Conservation (phyloP, 2,113 vertebrate genomes). For the Cyphomyrus discorhynchus region DNA sequence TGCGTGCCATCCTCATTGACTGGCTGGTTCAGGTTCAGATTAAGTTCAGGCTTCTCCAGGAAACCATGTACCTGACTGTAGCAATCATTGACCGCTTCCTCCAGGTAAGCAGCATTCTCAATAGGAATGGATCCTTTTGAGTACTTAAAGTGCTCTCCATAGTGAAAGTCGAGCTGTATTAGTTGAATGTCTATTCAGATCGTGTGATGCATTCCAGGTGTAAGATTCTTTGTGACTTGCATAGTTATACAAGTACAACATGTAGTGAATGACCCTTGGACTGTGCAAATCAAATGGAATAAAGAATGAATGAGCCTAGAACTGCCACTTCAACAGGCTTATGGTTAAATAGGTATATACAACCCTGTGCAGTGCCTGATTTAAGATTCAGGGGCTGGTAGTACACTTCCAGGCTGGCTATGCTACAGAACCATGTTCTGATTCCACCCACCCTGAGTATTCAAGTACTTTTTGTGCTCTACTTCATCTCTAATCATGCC, state of each 20-base stretch:
- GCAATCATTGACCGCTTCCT: conserved; percentile 75
- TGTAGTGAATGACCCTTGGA: too few species aligned
- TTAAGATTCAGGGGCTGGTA: background rate
- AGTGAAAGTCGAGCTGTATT: background rate
- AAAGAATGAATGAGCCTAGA: too few species aligned
- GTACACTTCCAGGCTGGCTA: background rate
- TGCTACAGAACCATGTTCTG: too few species aligned
- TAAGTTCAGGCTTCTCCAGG: conserved; percentile 71
- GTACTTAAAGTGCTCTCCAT: background rate
- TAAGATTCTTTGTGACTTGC: too few species aligned
- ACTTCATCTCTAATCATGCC: background rate
- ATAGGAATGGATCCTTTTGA: background rate
- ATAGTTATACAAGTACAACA: too few species aligned
- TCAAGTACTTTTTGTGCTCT: too few species aligned
- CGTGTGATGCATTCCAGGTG: too few species aligned
- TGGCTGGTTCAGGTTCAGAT: conserved; percentile 79
- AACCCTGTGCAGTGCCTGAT: background rate
- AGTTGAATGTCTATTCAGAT: background rate
- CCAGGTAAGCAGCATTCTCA: conserved; percentile 57
- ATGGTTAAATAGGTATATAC: background rate
- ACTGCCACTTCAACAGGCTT: background rate
- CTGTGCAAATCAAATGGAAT: too few species aligned
- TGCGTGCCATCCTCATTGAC: conserved; percentile 76
- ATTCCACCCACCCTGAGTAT: background rate
- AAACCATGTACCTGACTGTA: conserved; percentile 81